Conservation (phyloP, 2,113 vertebrate species). For the Oophaga pumilio region DNA sequence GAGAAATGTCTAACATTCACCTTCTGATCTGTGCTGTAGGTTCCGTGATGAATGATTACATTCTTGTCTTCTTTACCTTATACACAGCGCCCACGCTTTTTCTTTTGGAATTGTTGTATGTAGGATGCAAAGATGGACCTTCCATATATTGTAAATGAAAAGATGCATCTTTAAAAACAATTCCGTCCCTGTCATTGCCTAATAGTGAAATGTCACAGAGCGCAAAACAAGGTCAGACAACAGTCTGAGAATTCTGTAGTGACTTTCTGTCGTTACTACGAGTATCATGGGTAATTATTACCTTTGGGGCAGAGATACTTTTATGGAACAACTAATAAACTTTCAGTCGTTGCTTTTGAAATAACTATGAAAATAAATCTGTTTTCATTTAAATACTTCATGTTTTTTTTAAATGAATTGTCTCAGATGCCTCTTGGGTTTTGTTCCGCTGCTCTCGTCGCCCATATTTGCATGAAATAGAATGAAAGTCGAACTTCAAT, state of each 20-base stretch:
- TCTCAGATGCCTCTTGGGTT: neutral
- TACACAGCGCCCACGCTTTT: too few species aligned
- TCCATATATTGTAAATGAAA: neutral
- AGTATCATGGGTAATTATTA: neutral
- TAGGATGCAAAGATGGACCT: too few species aligned
- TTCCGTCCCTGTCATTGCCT: neutral
- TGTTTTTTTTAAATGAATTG: constrained; percentile 9
- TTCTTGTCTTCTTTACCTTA: too few species aligned
- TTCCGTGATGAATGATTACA: too few species aligned
- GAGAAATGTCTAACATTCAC: too few species aligned
- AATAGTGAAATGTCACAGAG: neutral
- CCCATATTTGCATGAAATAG: constrained; percentile 26
- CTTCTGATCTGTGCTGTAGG: too few species aligned
- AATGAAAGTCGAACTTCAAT: constrained; percentile 19
- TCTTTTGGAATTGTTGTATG: too few species aligned
- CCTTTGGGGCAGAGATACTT: neutral
- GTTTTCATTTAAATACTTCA: constrained; percentile 7
- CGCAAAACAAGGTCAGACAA: neutral
- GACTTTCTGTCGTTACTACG: neutral
- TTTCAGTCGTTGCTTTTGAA: neutral
- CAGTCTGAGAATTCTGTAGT: neutral
- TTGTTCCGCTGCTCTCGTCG: neutral
- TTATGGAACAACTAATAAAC: neutral
- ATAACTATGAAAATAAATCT: neutral
- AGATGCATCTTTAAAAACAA: neutral